Percentiles rank a stretch among this genome's conserved stretches.
These are phyloP conservation scores for Drosophila neocordata DNA, from an alignment of 1,140 invertebrate genomes.

Conservation along the genomic window DNA sequence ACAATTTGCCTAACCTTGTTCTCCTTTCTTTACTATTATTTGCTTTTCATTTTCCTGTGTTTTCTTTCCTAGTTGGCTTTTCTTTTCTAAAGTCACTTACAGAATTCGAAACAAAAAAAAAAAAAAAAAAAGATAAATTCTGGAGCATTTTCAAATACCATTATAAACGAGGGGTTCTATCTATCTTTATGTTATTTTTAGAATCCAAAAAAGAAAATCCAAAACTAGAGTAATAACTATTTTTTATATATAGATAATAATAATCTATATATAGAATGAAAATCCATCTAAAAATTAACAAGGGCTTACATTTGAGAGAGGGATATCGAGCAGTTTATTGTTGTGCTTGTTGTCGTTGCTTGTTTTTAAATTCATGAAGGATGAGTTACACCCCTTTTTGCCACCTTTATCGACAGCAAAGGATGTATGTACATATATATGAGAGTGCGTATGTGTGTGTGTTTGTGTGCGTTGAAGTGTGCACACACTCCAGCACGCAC, in stretches of 20 bases:
- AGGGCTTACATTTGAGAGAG: constrained; percentile 8
- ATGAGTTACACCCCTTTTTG: constrained; percentile 42
- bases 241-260: too few species aligned
- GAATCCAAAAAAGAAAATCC: too few species aligned
- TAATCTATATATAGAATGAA: too few species aligned
- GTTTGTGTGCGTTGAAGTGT: constrained; percentile 56
- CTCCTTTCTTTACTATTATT: constrained; percentile 55
- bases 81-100: background rate
- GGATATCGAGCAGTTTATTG: background rate
- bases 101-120: too few species aligned
- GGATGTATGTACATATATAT: constrained; percentile 31
- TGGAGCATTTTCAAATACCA: too few species aligned
- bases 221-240: too few species aligned
- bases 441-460: background rate
- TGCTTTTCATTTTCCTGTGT: constrained; percentile 62
- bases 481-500: constrained; percentile 63
- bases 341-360: background rate
- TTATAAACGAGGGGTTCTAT: too few species aligned
- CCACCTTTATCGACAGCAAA: constrained; percentile 50
- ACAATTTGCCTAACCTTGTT: constrained; percentile 52
- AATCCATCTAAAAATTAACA: background rate
- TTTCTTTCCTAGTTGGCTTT: constrained; percentile 22
- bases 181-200: too few species aligned
- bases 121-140: too few species aligned
- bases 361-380: background rate